Evolutionary conservation across 1,140 invertebrate species (phyloP).

Genomic region (Chrysopa pallens): DNA sequence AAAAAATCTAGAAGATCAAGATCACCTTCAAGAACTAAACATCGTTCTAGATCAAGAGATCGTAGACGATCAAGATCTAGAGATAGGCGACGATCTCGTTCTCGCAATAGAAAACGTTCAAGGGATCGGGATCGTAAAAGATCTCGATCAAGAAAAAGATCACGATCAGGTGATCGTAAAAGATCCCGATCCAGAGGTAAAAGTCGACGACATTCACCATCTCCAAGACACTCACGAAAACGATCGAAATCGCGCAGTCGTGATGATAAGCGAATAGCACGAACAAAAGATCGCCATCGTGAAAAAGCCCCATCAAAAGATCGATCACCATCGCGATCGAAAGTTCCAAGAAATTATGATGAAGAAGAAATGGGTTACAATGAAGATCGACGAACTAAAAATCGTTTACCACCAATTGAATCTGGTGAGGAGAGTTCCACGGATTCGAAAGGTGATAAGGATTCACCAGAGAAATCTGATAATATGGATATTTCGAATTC

Average conservation of each 20-base stretch:
- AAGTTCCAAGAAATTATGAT: constrained; percentile 30
- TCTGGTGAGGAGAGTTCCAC: constrained; percentile 11
- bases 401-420: constrained; percentile 3
- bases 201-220: constrained; percentile 19
- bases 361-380: constrained; percentile 30
- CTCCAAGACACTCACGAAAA: constrained; percentile 8
- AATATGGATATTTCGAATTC: constrained; percentile 38
- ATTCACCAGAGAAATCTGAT: constrained; percentile 29
- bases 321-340: constrained; percentile 12
- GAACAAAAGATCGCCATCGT: constrained; percentile 4
- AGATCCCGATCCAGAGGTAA: constrained; percentile 13
- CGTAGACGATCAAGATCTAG: constrained; percentile 16
- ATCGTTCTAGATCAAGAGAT: constrained; percentile 17
- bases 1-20: constrained; percentile 1
- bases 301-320: constrained; percentile 11
- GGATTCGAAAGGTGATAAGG: constrained; percentile 20
- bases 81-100: constrained; percentile 22
- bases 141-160: constrained; percentile 22
- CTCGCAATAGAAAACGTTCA: constrained; percentile 23
- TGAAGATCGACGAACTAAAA: constrained; percentile 10
- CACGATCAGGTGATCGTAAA: constrained; percentile 17
- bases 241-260: constrained; percentile 1
- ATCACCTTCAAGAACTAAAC: not conserved
- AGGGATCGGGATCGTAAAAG: constrained; percentile 23
- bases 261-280: not conserved